phyloP scores from a whole-genome alignment of 2,888 invertebrate species.

The Rotaria magnacalcarata region DNA sequence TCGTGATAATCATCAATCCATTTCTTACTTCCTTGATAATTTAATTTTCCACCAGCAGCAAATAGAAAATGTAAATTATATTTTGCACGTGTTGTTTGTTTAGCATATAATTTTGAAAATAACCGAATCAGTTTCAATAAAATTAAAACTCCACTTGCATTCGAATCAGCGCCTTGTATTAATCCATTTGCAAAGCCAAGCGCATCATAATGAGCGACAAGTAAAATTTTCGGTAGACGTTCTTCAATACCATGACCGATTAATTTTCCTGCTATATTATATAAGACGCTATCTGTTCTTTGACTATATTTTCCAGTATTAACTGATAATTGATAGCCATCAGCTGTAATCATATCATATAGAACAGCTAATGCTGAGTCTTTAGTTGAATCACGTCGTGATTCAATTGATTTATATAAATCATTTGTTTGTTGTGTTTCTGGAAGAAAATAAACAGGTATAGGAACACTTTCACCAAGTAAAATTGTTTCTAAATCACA shows the following conservation, averaged over 20 bases:
- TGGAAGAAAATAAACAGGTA: constrained; percentile 42
- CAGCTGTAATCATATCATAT: constrained; percentile 79
- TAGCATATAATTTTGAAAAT: constrained; percentile 78
- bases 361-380: constrained; percentile 64
- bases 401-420: constrained; percentile 43
- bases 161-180: constrained; percentile 81
- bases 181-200: constrained; percentile 80
- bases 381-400: constrained; percentile 31
- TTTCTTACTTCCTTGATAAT: constrained; percentile 45
- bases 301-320: constrained; percentile 68
- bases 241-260: constrained; percentile 37
- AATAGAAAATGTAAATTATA: constrained; percentile 42
- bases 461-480: constrained; percentile 40
- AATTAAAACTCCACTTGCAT: constrained; percentile 82
- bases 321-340: constrained; percentile 87
- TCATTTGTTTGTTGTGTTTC: constrained; percentile 39
- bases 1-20: constrained; percentile 46
- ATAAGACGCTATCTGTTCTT: constrained; percentile 69
- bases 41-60: constrained; percentile 44
- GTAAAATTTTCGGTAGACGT: constrained; percentile 73
- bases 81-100: constrained; percentile 63
- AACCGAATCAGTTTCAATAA: constrained; percentile 79
- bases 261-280: constrained; percentile 66
- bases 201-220: constrained; percentile 88
- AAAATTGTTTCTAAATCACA: constrained; percentile 39